A percentile compares a stretch with the other conserved stretches of the same genome.
Conservation (phyloP, 2,113 vertebrate species). For the Oophaga pumilio region DNA sequence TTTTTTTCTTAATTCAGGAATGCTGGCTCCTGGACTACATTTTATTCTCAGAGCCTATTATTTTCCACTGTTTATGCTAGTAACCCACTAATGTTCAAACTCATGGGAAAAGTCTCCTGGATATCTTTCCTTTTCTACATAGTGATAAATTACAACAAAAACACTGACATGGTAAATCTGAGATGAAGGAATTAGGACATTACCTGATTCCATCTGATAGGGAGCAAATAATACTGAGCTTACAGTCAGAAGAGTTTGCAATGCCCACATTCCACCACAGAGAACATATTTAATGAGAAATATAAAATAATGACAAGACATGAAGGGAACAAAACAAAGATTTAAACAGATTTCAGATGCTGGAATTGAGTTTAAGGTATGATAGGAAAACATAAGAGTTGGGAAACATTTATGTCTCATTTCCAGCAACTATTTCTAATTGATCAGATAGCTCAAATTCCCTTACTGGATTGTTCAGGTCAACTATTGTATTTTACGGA, state of each 20-base stretch:
- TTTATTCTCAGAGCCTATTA: constrained; percentile 52
- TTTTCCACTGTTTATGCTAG: constrained; percentile 58
- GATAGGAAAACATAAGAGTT: background rate
- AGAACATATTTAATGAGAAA: constrained; percentile 1
- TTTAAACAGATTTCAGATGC: background rate
- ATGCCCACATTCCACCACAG: constrained; percentile 19
- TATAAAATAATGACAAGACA: constrained; percentile 1
- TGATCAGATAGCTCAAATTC: background rate
- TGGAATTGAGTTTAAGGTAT: background rate
- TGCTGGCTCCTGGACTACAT: constrained; percentile 51
- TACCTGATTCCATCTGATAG: constrained; percentile 41
- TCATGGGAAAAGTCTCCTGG: constrained; percentile 44
- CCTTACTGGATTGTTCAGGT: background rate
- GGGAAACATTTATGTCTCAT: background rate
- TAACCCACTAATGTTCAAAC: constrained; percentile 53
- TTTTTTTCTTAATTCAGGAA: constrained; percentile 55
- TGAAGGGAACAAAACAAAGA: background rate
- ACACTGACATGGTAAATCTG: constrained; percentile 39
- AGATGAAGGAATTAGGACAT: constrained; percentile 32
- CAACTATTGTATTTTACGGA: background rate
- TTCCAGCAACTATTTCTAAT: constrained; percentile 11
- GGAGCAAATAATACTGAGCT: constrained; percentile 17
- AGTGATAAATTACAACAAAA: constrained; percentile 40
- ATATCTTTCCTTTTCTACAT: constrained; percentile 23
- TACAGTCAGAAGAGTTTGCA: constrained; percentile 19